Evolutionary conservation across 2,113 vertebrate genomes (phyloP).

Genomic region (Alethe diademata): DNA sequence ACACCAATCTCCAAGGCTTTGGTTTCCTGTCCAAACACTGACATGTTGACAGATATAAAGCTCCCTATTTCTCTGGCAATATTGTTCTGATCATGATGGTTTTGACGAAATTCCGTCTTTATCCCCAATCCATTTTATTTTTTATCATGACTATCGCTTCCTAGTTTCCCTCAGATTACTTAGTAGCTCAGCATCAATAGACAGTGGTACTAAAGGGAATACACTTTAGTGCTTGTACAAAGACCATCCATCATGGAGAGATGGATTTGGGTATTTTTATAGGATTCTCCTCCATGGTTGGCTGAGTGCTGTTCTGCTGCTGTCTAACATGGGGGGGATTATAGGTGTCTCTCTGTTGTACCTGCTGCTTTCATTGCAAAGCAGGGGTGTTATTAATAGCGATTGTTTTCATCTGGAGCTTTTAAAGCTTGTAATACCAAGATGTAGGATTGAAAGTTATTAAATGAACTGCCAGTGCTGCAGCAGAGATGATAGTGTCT

Average conservation of each 20-base stretch:
- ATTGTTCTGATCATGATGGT: conserved; percentile 63
- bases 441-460: conserved; percentile 23
- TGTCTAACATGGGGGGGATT: conserved; percentile 54
- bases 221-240: conserved; percentile 63
- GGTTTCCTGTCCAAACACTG: conserved; percentile 52
- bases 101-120: conserved; percentile 59
- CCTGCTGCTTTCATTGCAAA: conserved; percentile 46
- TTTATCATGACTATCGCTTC: conserved; percentile 49
- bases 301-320: conserved; percentile 57
- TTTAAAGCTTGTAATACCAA: conserved; percentile 49
- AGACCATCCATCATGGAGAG: conserved; percentile 61
- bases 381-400: conserved; percentile 46
- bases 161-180: conserved; percentile 65
- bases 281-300: conserved; percentile 56
- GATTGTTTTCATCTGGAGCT: conserved; percentile 34
- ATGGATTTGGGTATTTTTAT: conserved; percentile 62
- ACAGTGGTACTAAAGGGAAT: conserved; percentile 66
- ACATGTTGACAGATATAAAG: conserved; percentile 56
- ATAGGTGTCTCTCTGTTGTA: conserved; percentile 54
- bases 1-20: conserved; percentile 60
- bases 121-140: conserved; percentile 61
- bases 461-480: conserved; percentile 33
- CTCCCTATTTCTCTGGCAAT: conserved; percentile 42
- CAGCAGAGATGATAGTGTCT: not conserved
- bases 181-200: conserved; percentile 65